These are phyloP conservation scores for Caenorhabditis imperialis DNA, from an alignment of 2,888 invertebrate species.

Conservation along the genomic window DNA sequence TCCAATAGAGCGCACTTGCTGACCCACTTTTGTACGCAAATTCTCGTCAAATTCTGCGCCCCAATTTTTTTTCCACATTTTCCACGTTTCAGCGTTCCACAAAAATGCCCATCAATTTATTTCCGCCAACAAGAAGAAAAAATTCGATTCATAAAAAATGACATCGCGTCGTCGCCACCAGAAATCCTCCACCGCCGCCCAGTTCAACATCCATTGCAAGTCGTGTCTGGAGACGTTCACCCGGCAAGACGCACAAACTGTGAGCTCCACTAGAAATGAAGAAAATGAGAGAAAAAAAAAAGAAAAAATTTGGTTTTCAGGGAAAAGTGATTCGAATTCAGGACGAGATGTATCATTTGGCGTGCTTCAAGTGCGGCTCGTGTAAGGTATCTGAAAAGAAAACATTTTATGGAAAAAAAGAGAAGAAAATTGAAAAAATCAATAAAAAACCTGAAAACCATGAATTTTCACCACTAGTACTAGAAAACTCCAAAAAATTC, in stretches of 20 bases:
- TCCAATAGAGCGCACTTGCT: too few species aligned
- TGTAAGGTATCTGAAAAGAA: too few species aligned
- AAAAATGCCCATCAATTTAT: too few species aligned
- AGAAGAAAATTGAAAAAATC: not conserved
- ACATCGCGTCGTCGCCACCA: constrained; percentile 6
- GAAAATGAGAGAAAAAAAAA: constrained; percentile 1
- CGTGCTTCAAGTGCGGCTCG: constrained; percentile 23
- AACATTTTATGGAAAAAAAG: too few species aligned
- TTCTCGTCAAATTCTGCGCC: too few species aligned
- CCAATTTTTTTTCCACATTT: too few species aligned
- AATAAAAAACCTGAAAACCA: not conserved
- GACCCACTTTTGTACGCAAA: too few species aligned
- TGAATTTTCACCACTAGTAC: not conserved
- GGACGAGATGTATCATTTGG: constrained; percentile 33
- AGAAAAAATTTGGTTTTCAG: constrained; percentile 5
- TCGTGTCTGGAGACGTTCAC: constrained; percentile 25
- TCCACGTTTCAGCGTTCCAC: too few species aligned
- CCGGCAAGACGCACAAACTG: constrained; percentile 31
- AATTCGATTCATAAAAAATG: not conserved
- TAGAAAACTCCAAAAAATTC: too few species aligned
- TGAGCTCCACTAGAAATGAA: not conserved
- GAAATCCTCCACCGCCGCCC: not conserved
- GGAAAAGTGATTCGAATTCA: constrained; percentile 34
- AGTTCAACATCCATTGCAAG: constrained; percentile 29
- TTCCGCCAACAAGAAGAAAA: too few species aligned